Evolutionary conservation across 2,797 vertebrate genomes (phyloP), one percentile per base, ranked within the genome.

Genomic region (Oreortyx pictus): DNA sequence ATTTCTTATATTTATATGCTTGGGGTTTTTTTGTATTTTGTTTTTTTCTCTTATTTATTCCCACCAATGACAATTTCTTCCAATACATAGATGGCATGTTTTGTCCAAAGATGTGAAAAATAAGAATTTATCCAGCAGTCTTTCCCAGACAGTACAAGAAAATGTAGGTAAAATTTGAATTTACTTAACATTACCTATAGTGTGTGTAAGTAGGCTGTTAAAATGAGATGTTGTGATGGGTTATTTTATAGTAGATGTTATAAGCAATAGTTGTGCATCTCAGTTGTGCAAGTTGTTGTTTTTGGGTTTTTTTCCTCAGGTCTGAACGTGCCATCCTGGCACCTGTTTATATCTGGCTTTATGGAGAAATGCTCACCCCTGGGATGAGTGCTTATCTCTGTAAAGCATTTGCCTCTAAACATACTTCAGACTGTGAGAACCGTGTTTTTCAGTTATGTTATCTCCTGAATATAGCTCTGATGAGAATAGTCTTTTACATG

Each of bases 101-200:
- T 94, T 80, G 85, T 82, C 80, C 82, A 91, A 68, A 78, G 76
- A 14, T 71, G 35, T 29, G 75, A 37, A 94, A 95, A 92, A 76
- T 86, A 91, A 94, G 56, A 85, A 82, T 82, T 77, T 19, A 50
- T 74, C 86, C 93, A 77, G 14, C 74, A 86, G 87, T 90, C 68
- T 77, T 77, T 35, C 82, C 41, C 61, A 83, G 44, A 54, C 71
- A 52, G 60, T 84, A 33, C 88, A 85, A 89, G 89, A 92, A 96
- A 86, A 57, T 39, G 62, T 41, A 94, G 92, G 88, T 97, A 95
- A 41, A 18, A 70, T 65, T 88, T 75, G 11, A 46, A 39, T 66
- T 74, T 89, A 37, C 43, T 77, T 74, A 14, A 71, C 57, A 7
- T 77, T 82, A 56, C 46, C 8, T 57, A 3, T 54, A 7, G 27